Base-by-base conservation (phyloP, 2,797 vertebrate species). In the Xenops minutus region DNA sequence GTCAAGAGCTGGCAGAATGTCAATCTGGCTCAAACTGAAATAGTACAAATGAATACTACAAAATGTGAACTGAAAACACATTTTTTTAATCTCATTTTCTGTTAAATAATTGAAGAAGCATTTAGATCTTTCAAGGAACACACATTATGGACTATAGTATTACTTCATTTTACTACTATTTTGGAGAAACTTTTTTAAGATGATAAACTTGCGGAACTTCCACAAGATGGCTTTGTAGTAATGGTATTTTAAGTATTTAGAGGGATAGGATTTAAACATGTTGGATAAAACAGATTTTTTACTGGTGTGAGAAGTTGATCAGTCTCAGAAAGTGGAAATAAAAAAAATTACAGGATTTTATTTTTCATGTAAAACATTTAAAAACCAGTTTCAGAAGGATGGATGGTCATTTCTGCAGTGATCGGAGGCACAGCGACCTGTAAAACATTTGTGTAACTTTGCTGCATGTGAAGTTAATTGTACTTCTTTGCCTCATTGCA, bases 11-110 rank as follows among this genome's bases (percentile, higher is more conserved):
- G 43, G 80, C 52, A 94, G 66, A 73, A 87, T 69, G 36, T 39
- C 49, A 95, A 1, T 64, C 67, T 56, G 78, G 37, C 41, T 89
- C 49, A 96, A 94, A 94, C 74, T 83, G 48, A 88, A 96, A 92
- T 63, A 81, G 39, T 58, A 52, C 29, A 95, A 85, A 85, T 78
- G 24, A 91, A 63, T 94, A 86, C 58, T 63, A 83, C 43, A 91
- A 94, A 95, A 85, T 76, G 14, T 64, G 94, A 94, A 37, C 24
- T 92, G 49, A 36, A 10, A 41, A 63, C 34, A 64, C 32, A 6
- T 41, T 37, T 79, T 79, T 89, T 34, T 18, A 61, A 51, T 77
- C 21, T 32, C 18, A 37, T 24, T 92, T 44, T 71, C 18, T 93
- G 6, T 61, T 72, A 44, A 61, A 34, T 85, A 88, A 78, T 15